phyloP scores from a whole-genome alignment of 2,888 invertebrate genomes.

The Trachelus tabidus region DNA sequence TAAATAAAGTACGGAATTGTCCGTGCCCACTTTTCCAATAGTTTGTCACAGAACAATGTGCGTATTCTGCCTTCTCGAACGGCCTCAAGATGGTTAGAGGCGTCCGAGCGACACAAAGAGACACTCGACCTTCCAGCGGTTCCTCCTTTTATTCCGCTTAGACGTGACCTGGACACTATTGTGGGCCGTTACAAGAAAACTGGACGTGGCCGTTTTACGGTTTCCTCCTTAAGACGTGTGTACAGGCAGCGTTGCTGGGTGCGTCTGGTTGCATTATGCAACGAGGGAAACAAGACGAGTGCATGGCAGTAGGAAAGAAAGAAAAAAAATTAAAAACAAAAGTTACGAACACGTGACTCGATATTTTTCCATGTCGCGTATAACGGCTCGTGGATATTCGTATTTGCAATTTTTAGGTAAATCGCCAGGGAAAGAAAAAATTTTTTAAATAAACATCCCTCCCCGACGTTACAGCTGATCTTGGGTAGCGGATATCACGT shows the following conservation, averaged over 20 bases:
- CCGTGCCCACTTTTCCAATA: too few species aligned
- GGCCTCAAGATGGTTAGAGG: background rate
- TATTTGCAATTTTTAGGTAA: background rate
- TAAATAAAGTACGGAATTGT: background rate
- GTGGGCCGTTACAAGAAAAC: background rate
- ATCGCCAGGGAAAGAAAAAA: background rate
- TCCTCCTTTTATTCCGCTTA: background rate
- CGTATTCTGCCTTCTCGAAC: background rate
- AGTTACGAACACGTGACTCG: background rate
- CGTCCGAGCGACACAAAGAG: constrained; percentile 1
- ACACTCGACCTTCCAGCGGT: background rate
- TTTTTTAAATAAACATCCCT: too few species aligned
- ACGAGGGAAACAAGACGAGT: background rate
- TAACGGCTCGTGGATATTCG: background rate
- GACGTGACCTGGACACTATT: background rate
- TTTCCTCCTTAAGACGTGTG: background rate
- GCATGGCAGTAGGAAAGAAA: background rate
- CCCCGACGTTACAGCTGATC: background rate
- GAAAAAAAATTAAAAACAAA: background rate
- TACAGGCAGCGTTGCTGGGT: background rate
- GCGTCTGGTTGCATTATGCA: background rate
- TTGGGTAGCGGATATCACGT: background rate
- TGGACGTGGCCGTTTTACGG: constrained; percentile 1
- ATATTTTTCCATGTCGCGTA: background rate
- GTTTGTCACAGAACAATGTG: background rate